Evolutionary conservation across 2,888 invertebrate genomes (phyloP).

Genomic region (Leucozona laternaria): DNA sequence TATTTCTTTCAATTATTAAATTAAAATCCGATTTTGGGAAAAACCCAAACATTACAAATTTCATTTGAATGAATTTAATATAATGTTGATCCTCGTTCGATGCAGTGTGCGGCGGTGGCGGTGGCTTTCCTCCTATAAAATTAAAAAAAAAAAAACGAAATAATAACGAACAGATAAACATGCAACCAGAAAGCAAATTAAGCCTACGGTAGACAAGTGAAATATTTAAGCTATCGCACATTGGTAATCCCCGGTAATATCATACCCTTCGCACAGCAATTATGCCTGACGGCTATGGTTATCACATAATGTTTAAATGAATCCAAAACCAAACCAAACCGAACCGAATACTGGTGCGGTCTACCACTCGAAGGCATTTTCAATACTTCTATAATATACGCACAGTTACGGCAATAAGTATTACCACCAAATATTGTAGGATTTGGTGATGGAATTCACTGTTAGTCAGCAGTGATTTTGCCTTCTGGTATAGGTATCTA

Average conservation of each 20-base stretch:
- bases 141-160: background rate
- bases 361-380: conserved; percentile 54
- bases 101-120: background rate
- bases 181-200: conserved; percentile 61
- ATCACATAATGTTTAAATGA: conserved; percentile 65
- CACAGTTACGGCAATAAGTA: background rate
- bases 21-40: conserved; percentile 1
- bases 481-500: too few relatives aligned
- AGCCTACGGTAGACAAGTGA: conserved; percentile 63
- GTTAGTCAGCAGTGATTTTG: too few relatives aligned
- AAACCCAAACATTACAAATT: conserved; percentile 32
- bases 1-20: conserved; percentile 37
- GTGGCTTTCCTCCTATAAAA: background rate
- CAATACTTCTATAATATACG: conserved; percentile 18
- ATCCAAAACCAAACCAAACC: conserved; percentile 45
- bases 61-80: conserved; percentile 57
- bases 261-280: conserved; percentile 52
- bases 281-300: conserved; percentile 57
- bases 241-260: conserved; percentile 62
- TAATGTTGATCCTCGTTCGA: conserved; percentile 32
- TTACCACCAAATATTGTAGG: background rate
- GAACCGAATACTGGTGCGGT: conserved; percentile 25
- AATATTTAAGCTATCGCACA: conserved; percentile 63
- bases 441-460: too few relatives aligned
- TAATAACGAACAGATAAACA: conserved; percentile 47